Evolutionary conservation across 2,113 vertebrate species (phyloP).

Genomic region (Tylochromis polylepis): DNA sequence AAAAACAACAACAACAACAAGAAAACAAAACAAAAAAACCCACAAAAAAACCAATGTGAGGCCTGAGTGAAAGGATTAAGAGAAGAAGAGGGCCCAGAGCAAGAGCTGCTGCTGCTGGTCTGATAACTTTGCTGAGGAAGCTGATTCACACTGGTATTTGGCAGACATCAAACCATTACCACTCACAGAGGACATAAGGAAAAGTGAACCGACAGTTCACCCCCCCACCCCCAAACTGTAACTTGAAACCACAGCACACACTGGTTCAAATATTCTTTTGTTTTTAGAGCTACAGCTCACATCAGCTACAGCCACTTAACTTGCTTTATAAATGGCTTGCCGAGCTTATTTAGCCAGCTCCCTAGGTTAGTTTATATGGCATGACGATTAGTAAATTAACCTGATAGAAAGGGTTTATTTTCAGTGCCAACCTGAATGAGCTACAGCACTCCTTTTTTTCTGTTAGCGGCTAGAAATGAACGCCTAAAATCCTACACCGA

Average conservation of each 20-base stretch:
- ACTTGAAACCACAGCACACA: not conserved
- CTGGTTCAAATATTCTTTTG: not conserved
- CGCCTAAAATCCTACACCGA: not conserved
- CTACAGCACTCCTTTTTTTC: not conserved
- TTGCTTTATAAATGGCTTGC: not conserved
- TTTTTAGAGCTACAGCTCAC: not conserved
- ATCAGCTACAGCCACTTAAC: not conserved
- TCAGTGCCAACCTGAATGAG: not conserved
- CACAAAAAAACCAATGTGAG: conserved; percentile 34
- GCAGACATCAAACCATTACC: conserved; percentile 29
- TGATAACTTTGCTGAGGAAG: conserved; percentile 53
- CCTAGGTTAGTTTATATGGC: not conserved
- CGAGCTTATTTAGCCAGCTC: not conserved
- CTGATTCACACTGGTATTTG: conserved; percentile 36
- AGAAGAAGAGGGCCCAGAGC: conserved; percentile 35
- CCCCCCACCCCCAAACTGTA: not conserved
- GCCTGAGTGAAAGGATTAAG: conserved; percentile 47
- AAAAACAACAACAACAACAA: too few species aligned
- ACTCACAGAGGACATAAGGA: not conserved
- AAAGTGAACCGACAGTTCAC: not conserved
- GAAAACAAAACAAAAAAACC: not conserved
- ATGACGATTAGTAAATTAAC: conserved; percentile 1
- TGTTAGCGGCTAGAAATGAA: not conserved
- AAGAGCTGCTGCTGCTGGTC: conserved; percentile 53
- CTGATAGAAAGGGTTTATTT: not conserved